Evolutionary conservation across 2,113 vertebrate genomes (phyloP).

Genomic region (Chamaetylas fuelleborni): DNA sequence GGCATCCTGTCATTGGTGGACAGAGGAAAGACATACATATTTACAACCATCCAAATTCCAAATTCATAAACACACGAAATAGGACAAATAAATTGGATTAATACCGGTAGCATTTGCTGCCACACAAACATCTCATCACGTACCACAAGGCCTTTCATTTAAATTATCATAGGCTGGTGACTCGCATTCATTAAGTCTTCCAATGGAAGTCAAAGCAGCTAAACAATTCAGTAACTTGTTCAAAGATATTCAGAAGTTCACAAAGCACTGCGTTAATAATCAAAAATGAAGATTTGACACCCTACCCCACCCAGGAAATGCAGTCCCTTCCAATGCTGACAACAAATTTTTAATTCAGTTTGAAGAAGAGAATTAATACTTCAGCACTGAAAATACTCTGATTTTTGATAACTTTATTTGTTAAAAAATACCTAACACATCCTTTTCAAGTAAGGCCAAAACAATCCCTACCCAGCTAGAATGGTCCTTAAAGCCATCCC

Average conservation of each 20-base stretch:
- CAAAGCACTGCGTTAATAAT: not conserved
- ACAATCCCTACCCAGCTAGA: not conserved
- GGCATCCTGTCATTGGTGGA: not conserved
- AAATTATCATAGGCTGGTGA: not conserved
- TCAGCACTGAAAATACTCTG: constrained; percentile 22
- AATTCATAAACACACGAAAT: not conserved
- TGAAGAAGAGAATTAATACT: constrained; percentile 1
- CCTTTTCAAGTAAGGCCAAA: not conserved
- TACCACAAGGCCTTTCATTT: not conserved
- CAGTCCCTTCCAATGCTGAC: not conserved
- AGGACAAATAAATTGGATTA: constrained; percentile 1
- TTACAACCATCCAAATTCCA: not conserved
- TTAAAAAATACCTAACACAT: constrained; percentile 1
- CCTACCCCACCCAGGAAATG: not conserved
- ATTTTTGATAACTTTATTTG: constrained; percentile 1
- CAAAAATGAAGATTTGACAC: not conserved
- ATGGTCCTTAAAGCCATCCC: not conserved
- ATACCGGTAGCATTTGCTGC: not conserved
- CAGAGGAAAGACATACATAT: not conserved
- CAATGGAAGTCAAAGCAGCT: not conserved
- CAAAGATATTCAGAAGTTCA: constrained; percentile 4
- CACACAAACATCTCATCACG: not conserved
- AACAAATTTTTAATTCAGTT: not conserved
- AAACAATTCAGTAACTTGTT: constrained; percentile 21
- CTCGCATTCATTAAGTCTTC: not conserved